phyloP scores from a whole-genome alignment of 2,888 invertebrate species.

The Melinaea menophilus region DNA sequence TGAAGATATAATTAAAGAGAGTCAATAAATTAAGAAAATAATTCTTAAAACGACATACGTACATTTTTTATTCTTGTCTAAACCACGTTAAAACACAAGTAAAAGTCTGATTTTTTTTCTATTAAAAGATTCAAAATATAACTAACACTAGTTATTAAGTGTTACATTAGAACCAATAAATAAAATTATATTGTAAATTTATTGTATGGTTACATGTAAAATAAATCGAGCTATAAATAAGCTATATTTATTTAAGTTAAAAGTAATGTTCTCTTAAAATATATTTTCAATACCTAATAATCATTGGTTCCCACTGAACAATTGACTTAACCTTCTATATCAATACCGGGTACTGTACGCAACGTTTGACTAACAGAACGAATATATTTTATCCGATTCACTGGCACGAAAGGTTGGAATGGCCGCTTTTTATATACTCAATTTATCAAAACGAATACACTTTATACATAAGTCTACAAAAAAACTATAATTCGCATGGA shows the following conservation, averaged over 20 bases:
- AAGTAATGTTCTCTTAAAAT: too few species aligned
- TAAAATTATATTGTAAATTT: too few species aligned
- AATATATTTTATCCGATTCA: conserved; percentile 53
- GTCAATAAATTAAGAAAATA: too few species aligned
- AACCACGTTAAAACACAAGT: too few species aligned
- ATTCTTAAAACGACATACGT: too few species aligned
- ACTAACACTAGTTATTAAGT: background rate
- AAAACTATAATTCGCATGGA: background rate
- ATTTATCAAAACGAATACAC: conserved; percentile 22
- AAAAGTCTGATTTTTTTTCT: background rate
- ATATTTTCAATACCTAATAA: too few species aligned
- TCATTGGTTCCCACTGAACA: background rate
- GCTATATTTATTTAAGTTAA: too few species aligned
- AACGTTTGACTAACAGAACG: conserved; percentile 58
- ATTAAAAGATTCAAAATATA: background rate
- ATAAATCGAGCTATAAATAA: too few species aligned
- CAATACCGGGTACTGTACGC: conserved; percentile 1
- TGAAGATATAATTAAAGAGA: too few species aligned
- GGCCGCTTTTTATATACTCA: conserved; percentile 31
- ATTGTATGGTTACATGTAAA: too few species aligned
- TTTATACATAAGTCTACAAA: conserved; percentile 10
- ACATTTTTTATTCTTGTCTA: too few species aligned
- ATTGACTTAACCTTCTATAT: conserved; percentile 6
- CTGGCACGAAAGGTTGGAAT: conserved; percentile 28
- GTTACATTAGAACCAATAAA: background rate